Conservation (phyloP, 1,140 invertebrate genomes). For the Gyrodactylus salaris region DNA sequence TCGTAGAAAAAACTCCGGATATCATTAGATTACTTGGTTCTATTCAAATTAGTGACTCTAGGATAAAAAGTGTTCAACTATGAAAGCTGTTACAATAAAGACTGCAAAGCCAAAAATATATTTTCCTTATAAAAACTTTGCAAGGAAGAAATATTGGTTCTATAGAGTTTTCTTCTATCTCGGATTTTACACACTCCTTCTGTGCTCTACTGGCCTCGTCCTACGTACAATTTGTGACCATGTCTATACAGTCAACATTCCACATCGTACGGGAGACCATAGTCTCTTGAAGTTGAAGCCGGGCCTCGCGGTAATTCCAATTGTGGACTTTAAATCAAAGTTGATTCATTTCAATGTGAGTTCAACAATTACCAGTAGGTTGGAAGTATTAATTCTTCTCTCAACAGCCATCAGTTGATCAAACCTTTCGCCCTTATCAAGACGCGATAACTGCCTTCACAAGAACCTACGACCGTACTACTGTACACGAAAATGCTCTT, state of each 20-base stretch:
- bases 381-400: too few relatives aligned
- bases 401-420: not conserved
- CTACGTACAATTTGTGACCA: not conserved
- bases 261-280: not conserved
- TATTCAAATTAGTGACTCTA: too few relatives aligned
- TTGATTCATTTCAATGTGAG: not conserved
- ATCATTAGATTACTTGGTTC: too few relatives aligned
- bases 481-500: not conserved
- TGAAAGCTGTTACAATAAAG: too few relatives aligned
- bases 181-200: not conserved
- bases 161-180: conserved; percentile 1
- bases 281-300: not conserved
- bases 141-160: too few relatives aligned
- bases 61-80: too few relatives aligned
- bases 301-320: not conserved
- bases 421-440: not conserved
- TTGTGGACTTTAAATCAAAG: not conserved
- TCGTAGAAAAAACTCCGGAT: too few relatives aligned
- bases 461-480: not conserved
- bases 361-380: not conserved
- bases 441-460: not conserved
- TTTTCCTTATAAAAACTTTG: too few relatives aligned
- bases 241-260: not conserved
- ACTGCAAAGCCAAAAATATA: too few relatives aligned
- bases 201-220: not conserved